Base-by-base conservation (phyloP, 1,140 invertebrate species). In the Anastrepha obliqua region DNA sequence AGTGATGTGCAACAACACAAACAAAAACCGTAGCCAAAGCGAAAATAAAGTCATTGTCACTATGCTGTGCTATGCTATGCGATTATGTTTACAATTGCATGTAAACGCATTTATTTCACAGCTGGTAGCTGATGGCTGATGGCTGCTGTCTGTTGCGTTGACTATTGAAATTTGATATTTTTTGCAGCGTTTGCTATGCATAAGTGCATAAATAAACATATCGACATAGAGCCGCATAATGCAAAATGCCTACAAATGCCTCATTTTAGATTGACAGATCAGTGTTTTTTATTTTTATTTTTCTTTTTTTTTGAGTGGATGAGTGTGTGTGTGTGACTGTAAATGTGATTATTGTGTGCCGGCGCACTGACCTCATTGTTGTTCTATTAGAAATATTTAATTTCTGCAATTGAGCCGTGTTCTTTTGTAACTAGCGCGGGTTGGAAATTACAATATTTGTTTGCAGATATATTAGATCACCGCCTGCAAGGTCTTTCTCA, bases 91-190 rank as follows among this genome's bases (percentile, higher is more conserved):
- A 47, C 29, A 74, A 42, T 44, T 74, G 5, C 15, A 74, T 74
- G 42, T 47, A 51, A 47, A 47, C 39, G 51, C 51, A 55, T 42
- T 39, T 29, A 67, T 67, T 62, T 47, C 44, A 13, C 70, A 74
- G 70, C 70, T 74, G 70, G 42, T 74, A 13, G 70, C 70, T 74
- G 39, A 11, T 47, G 13, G 6, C 70, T 74, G 44, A 3, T 51
- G 3, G 64, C 51, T 55, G 51, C 5, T n/a, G 13, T 74, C 44
- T 74, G 44, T n/a, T 74, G 8, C 17, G 42, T 51, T 74, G 70
- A 47, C 42, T 47, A 51, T 47, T 44, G 70, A 74, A 74, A 47
- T 74, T 74, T 74, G 70, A 74, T 74, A 74, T 74, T 74, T 74
- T 74, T 74, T 74, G 70, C 70, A 74, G 15, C 70, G 70, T 51